Evolutionary conservation across 2,888 invertebrate species (phyloP), one percentile per base, ranked within the genome.

Genomic region (Brenthis daphne): DNA sequence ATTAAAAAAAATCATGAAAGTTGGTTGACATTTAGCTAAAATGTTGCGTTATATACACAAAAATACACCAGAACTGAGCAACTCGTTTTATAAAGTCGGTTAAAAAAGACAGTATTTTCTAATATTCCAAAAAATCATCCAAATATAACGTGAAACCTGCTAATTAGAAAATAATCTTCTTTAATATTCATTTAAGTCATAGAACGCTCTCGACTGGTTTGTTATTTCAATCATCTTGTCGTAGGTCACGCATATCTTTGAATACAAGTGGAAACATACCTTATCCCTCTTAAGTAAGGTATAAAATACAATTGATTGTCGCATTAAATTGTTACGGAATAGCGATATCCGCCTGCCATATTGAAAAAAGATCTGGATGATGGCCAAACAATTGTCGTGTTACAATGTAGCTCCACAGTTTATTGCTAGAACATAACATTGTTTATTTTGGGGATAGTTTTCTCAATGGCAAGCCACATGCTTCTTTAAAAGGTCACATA

Each of bases 341-440:
- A 33, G 43, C 43, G 29, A 63, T 57, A 64, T 64, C 68, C 64
- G 68, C 48, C 64, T 64, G 64, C 58, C 64, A 68, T 64, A 64
- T 64, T 67, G 55, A 57, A 67, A 58, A 68, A 58, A 57, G 68
- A 64, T 57, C 54, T 64, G 68, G 65, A 65, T 60, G 55, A 50
- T 37, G 47, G 64, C 68, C 68, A 68, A 68, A 64, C 58, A 58
- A 58, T 55, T 37, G 24, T 47, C 48, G 50, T 14, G 14, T 58
- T 50, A 6, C 33, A 43, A 51, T 56, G 56, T 33, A 54, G 48
- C n/a, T 29, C 8, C n/a, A n/a, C 48, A 29, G 58, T 29, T 29
- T 29, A 29, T n/a, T 48, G n/a, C 37, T 11, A 43, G 11, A 43
- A 43, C 37, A 11, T 11, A 43, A 11, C 11, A 8, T 43, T 37